These are phyloP conservation scores for Pterocles orientalis DNA, from an alignment of 2,113 vertebrate genomes.

Conservation along the genomic window DNA sequence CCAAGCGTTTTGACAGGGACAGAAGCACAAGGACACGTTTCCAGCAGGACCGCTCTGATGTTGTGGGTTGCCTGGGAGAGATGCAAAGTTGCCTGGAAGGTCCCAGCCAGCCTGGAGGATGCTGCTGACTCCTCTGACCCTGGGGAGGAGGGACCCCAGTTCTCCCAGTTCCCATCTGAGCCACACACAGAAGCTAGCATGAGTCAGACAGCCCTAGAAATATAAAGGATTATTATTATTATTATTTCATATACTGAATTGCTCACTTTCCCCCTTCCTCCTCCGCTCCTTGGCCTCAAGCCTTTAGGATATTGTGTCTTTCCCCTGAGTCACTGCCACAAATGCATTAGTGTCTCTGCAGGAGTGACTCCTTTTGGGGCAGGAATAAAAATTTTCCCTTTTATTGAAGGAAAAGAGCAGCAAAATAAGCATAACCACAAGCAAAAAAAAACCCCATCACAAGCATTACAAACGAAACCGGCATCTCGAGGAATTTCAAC, in stretches of 20 bases:
- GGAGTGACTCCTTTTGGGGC: accelerated
- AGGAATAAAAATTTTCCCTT: not conserved
- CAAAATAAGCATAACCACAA: not conserved
- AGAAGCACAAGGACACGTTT: not conserved
- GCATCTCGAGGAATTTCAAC: not conserved
- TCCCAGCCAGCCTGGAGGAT: not conserved
- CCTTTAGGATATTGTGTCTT: not conserved
- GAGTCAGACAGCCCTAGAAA: not conserved
- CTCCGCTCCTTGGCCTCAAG: not conserved
- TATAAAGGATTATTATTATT: not conserved
- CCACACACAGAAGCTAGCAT: not conserved
- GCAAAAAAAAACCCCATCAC: not conserved
- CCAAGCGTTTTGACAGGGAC: not conserved
- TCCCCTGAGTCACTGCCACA: not conserved
- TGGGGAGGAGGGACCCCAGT: not conserved
- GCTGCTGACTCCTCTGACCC: not conserved
- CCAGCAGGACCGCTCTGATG: not conserved
- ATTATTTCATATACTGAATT: not conserved
- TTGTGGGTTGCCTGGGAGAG: not conserved
- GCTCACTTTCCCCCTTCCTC: not conserved
- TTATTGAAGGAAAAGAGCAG: not conserved
- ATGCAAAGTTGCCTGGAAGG: not conserved
- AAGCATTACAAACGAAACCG: not conserved
- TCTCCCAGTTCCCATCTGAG: not conserved
- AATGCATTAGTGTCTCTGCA: not conserved